Evolutionary conservation across 1,140 invertebrate genomes (phyloP), one percentile per base, ranked within the genome.

Genomic region (Radopholus similis): DNA sequence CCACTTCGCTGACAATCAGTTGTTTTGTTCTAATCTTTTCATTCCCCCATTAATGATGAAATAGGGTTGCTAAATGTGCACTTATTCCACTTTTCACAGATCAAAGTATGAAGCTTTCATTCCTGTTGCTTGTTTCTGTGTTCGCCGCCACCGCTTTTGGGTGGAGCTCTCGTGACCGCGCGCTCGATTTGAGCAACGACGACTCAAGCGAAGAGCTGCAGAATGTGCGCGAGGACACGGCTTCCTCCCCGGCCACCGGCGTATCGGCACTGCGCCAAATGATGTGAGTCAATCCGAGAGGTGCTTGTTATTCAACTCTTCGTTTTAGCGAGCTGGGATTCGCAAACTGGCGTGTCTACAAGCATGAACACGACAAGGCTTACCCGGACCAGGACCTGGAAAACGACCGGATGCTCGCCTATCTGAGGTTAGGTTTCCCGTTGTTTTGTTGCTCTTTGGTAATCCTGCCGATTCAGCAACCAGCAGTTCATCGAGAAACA

Each of bases 381-480:
- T 81, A 58, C 56, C 26, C 69, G 55, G 53, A 62, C 49, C 74
- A 81, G 34, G 66, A 70, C 23, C 63, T 70, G 47, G 79, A 81
- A 57, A 77, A 74, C 26, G 65, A 72, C 15, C 74, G 77, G 30
- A 82, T 81, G 80, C 66, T 83, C 34, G 73, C 80, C 28, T 80
- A 78, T 69, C 59, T 80, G 58, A 60, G 69, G 59, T 30, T 26
- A 49, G 21, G 28, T n/a, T 2, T 2, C 2, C 15, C 15, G 21
- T 18, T n/a, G n/a, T 30, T 58, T 37, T 75, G 60, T 56, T 64
- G 64, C n/a, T 60, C 13, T 15, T 37, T 13, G 13, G 18, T 28
- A 57, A 38, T 32, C 5, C n/a, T 26, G 26, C n/a, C 28, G 0
- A 28, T 62, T 5, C 9, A 64, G 62, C 21, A 38, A 35, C 1